Evolutionary conservation across 2,797 vertebrate genomes (phyloP), one percentile per base, ranked within the genome.

Genomic region (Danio albolineatus): DNA sequence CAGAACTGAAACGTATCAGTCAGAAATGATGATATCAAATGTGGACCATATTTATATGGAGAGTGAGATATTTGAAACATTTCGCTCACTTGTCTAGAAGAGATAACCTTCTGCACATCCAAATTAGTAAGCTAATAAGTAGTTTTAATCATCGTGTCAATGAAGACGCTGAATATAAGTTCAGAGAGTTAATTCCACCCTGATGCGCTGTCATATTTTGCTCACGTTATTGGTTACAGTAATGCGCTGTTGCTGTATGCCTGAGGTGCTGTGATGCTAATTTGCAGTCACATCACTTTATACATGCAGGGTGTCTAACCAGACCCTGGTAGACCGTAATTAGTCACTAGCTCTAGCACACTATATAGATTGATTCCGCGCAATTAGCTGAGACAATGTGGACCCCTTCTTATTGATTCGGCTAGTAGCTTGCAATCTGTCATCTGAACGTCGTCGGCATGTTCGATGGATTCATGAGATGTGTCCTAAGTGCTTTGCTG

Each of bases 261-360:
- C 87, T 80, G 54, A 39, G 17, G 19, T 83, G 84, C 82, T 82
- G 75, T 71, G 51, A 75, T 88, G 81, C 59, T 89, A 88, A 91
- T 92, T 91, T 87, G 90, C 81, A 69, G 79, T 79, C 51, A 70
- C 85, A 86, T 89, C 85, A 89, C 90, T 89, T 88, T 83, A 82
- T 85, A 59, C 78, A 88, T 87, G 89, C 88, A 48, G 85, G 88
- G 83, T 53, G 39, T 79, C 73, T 89, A 85, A 91, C 88, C 90
- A 66, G 53, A 62, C 82, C 83, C 86, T 88, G 85, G 81, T 86
- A 83, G 81, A 83, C 78, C 85, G 82, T 85, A 88, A 89, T 90
- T 87, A 86, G 87, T 90, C 90, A 91, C 91, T 91, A 89, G 84
- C 80, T 76, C 76, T 82, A 84, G 81, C 69, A 46, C 77, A 72